Evolutionary conservation across 1,140 invertebrate species (phyloP).

Genomic region (Conus betulinus): DNA sequence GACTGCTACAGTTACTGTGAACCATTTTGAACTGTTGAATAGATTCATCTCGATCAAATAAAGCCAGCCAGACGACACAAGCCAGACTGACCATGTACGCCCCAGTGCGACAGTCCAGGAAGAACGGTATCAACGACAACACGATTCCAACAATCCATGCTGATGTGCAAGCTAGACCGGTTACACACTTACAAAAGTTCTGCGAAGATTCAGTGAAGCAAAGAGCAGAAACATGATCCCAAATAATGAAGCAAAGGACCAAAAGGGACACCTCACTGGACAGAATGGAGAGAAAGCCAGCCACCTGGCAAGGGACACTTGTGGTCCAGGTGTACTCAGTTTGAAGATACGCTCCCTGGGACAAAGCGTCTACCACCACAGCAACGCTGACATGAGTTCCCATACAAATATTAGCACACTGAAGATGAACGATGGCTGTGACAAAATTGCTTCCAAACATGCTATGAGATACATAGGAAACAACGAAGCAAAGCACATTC

Average conservation of each 20-base stretch:
- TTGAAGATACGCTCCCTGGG: conserved; percentile 52
- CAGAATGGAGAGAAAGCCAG: conserved; percentile 35
- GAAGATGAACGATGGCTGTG: conserved; percentile 50
- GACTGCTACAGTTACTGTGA: no score
- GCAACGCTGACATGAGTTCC: conserved; percentile 32
- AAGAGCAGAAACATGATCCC: conserved; percentile 26
- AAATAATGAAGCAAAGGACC: conserved; percentile 49
- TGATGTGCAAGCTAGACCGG: neutral
- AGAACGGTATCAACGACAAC: conserved; percentile 33
- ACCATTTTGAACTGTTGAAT: no score
- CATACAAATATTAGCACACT: conserved; percentile 36
- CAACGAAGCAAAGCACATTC: conserved; percentile 40
- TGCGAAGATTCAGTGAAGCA: neutral
- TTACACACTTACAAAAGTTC: neutral
- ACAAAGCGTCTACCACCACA: conserved; percentile 28
- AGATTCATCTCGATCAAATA: no score
- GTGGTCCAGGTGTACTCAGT: conserved; percentile 23
- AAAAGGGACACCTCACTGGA: conserved; percentile 41
- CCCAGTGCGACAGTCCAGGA: conserved; percentile 24
- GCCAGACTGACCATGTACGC: conserved; percentile 51
- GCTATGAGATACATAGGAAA: neutral
- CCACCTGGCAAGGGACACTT: conserved; percentile 20
- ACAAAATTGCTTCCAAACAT: neutral
- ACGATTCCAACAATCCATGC: conserved; percentile 12
- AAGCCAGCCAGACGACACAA: conserved; percentile 36